A percentile compares a stretch with the other conserved stretches of the same genome.
Evolutionary conservation across 2,888 invertebrate genomes (phyloP).

Genomic region (Apamea anceps): DNA sequence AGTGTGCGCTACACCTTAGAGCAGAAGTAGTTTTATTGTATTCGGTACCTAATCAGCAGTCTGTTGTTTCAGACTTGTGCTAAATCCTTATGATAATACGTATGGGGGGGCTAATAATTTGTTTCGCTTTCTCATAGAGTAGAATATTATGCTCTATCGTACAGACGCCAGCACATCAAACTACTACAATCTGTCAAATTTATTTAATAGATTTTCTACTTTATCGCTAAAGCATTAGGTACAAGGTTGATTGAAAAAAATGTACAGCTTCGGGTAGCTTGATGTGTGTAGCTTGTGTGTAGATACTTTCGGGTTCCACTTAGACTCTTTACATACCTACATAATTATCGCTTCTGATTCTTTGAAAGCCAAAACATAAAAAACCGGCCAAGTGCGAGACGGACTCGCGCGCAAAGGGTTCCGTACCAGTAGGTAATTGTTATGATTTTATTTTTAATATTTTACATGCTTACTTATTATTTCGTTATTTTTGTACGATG

Average conservation of each 20-base stretch:
- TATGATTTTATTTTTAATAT: too few relatives aligned
- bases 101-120: neutral
- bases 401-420: too few relatives aligned
- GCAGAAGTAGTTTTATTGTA: constrained; percentile 13
- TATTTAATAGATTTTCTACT: too few relatives aligned
- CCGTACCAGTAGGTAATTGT: too few relatives aligned
- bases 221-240: too few relatives aligned
- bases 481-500: too few relatives aligned
- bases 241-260: too few relatives aligned
- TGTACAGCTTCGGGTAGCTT: too few relatives aligned
- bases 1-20: constrained; percentile 13
- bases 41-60: constrained; percentile 22
- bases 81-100: neutral
- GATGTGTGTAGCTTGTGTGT: neutral
- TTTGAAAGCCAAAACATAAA: neutral
- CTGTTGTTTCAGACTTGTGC: constrained; percentile 31
- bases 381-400: too few relatives aligned
- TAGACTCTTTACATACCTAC: too few relatives aligned
- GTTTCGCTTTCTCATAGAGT: constrained; percentile 11
- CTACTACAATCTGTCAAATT: too few relatives aligned
- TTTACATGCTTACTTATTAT: too few relatives aligned
- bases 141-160: neutral
- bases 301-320: neutral
- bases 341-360: neutral
- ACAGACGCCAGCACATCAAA: neutral